A percentile compares a stretch with the other conserved stretches of the same genome.
These are phyloP conservation scores for Choreutis nemorana DNA, from an alignment of 2,888 invertebrate species.

Conservation along the genomic window DNA sequence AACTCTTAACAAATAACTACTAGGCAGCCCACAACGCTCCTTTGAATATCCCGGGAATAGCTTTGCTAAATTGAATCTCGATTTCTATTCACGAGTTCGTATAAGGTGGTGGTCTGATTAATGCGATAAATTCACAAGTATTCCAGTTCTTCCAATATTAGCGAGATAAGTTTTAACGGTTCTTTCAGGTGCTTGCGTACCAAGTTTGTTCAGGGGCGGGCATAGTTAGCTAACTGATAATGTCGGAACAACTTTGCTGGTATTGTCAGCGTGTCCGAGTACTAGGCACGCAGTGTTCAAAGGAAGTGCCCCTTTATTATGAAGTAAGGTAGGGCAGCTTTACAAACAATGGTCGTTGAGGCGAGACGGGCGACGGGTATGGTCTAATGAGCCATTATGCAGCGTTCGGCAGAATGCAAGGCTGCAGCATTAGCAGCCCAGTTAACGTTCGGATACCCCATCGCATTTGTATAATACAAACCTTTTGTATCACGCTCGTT, in stretches of 20 bases:
- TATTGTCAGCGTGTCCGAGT: constrained; percentile 28
- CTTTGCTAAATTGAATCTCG: constrained; percentile 9
- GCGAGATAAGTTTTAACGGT: constrained; percentile 21
- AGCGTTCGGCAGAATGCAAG: constrained; percentile 26
- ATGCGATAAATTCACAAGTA: constrained; percentile 31
- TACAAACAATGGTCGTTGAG: constrained; percentile 45
- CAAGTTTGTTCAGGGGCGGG: constrained; percentile 13
- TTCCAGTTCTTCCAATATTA: constrained; percentile 19
- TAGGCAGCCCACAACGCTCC: constrained; percentile 3
- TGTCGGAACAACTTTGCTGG: constrained; percentile 18
- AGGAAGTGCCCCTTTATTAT: constrained; percentile 42
- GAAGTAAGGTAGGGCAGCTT: constrained; percentile 35
- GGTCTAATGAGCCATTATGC: constrained; percentile 58
- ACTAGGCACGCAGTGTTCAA: constrained; percentile 27
- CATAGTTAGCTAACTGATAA: constrained; percentile 26
- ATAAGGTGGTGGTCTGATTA: constrained; percentile 31
- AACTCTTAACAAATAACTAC: too few species aligned
- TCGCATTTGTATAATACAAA: constrained; percentile 4
- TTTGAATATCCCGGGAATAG: background rate
- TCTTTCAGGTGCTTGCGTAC: constrained; percentile 15
- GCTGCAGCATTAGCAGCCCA: constrained; percentile 21
- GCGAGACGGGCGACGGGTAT: constrained; percentile 35
- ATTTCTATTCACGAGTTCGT: constrained; percentile 22
- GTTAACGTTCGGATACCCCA: constrained; percentile 23
- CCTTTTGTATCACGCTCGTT: constrained; percentile 1